Percentiles rank a stretch among this genome's conserved stretches.
These are phyloP conservation scores for Centropus unirufus DNA, from an alignment of 2,113 vertebrate genomes.

Conservation along the genomic window DNA sequence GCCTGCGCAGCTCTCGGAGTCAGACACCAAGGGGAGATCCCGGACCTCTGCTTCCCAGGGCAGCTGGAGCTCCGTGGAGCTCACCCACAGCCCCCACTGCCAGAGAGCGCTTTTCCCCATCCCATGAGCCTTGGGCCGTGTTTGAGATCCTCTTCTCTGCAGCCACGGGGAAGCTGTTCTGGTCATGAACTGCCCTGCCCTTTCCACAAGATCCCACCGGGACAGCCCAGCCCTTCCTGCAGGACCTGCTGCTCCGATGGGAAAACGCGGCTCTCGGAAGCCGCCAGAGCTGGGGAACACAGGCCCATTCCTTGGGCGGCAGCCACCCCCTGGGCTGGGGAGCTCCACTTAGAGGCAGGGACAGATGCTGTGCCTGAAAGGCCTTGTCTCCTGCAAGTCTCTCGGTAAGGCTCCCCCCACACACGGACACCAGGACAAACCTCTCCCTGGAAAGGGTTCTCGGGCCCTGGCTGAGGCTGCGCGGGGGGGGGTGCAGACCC, in stretches of 20 bases:
- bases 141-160: too few relatives aligned
- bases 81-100: neutral
- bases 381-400: neutral
- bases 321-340: rapidly evolving
- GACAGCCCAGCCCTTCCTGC: neutral
- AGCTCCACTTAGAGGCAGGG: neutral
- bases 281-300: neutral
- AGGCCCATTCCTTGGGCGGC: neutral
- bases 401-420: neutral
- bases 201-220: neutral
- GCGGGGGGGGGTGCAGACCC: too few relatives aligned
- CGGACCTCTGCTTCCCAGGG: rapidly evolving
- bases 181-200: neutral
- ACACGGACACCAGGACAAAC: neutral
- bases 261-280: neutral
- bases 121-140: neutral
- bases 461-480: too few relatives aligned
- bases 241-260: neutral
- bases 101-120: neutral
- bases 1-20: neutral
- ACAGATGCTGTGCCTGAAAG: neutral
- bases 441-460: too few relatives aligned
- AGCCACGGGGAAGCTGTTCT: too few relatives aligned
- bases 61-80: neutral
- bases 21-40: neutral